Conservation (phyloP, 2,797 vertebrate genomes). For the Xiphophorus birchmanni region DNA sequence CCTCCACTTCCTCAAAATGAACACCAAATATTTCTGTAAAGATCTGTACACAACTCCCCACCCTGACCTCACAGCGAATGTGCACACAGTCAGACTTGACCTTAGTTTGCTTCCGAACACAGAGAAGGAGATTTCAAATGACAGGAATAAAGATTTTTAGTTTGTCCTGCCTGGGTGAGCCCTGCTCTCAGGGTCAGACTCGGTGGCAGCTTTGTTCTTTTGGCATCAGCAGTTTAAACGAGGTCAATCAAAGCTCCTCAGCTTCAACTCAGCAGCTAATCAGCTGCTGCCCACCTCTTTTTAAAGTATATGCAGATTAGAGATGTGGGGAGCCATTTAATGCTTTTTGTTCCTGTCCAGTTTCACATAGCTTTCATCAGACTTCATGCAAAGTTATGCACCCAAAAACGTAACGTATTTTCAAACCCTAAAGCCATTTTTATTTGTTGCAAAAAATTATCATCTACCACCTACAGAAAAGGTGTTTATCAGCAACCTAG, state of each 20-base stretch:
- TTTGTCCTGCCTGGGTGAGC: background rate
- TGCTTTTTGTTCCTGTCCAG: background rate
- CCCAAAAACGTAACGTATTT: background rate
- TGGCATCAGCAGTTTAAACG: background rate
- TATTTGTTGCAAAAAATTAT: background rate
- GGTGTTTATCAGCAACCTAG: background rate
- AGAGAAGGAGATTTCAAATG: background rate
- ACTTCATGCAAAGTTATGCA: background rate
- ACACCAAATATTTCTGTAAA: background rate
- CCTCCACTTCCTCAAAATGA: background rate
- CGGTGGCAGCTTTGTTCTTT: background rate
- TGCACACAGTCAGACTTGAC: background rate
- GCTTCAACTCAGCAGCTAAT: background rate
- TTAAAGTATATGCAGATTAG: background rate
- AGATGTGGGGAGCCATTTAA: background rate
- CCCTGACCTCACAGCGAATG: background rate
- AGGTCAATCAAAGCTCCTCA: conserved; percentile 3
- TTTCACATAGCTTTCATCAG: background rate
- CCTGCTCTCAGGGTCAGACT: background rate
- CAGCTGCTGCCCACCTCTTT: background rate
- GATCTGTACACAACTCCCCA: background rate
- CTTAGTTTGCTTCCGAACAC: background rate
- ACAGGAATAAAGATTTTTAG: conserved; percentile 12
- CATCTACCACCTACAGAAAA: background rate
- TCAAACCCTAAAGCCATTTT: background rate